Conservation (phyloP, 2,797 vertebrate species). For the Arctocebus calabarensis region DNA sequence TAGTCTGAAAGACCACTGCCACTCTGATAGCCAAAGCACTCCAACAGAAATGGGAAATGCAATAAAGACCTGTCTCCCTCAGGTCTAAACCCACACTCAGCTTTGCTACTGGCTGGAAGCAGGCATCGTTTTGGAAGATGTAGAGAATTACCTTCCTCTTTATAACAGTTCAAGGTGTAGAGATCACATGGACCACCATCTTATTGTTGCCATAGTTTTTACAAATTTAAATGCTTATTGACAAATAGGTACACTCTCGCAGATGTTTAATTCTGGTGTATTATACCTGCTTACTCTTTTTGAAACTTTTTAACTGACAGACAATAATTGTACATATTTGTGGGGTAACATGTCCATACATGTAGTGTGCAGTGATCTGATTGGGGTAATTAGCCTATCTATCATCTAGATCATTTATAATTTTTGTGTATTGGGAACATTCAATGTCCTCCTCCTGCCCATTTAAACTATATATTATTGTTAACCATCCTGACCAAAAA, state of each 20-base stretch:
- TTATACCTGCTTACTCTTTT: not conserved
- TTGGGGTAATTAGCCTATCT: not conserved
- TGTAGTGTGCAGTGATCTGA: not conserved
- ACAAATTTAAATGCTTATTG: not conserved
- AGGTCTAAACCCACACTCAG: not conserved
- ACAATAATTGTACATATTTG: not conserved
- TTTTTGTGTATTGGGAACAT: not conserved
- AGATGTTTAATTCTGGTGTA: not conserved
- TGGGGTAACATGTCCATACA: not conserved
- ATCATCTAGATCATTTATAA: not conserved
- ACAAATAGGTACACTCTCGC: not conserved
- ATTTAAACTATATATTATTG: not conserved
- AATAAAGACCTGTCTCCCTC: not conserved
- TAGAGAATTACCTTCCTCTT: not conserved
- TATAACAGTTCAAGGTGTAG: not conserved
- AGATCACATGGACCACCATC: not conserved
- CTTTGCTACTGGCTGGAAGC: not conserved
- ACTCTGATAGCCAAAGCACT: not conserved
- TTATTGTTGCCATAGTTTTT: not conserved
- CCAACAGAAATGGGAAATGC: not conserved
- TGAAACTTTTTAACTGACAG: not conserved
- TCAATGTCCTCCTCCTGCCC: not conserved
- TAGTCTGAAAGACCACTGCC: not conserved
- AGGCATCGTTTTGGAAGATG: constrained; percentile 8
- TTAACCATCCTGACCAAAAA: not conserved